Base-by-base conservation (phyloP, 2,113 vertebrate species). In the Irena cyanogastra region DNA sequence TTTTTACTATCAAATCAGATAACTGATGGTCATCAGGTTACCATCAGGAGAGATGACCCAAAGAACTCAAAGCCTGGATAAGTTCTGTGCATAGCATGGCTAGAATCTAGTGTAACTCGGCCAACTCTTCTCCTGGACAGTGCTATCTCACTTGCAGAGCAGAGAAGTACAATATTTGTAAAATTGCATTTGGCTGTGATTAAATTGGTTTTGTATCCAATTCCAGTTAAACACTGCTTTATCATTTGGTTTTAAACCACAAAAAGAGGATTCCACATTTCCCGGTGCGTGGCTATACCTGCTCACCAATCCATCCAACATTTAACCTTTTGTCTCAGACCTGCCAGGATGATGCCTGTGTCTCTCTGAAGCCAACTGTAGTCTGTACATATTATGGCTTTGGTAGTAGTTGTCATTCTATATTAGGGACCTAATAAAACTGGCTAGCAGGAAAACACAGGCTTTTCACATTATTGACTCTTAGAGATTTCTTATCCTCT, bases 281-380 rank as follows among this genome's bases (percentile, higher is more conserved):
- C 35, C 20, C 19, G 68, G 53, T 35, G 18, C 6, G 11, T n/a
- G 47, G 22, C 31, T 66, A 20, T 9, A 66, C 28, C 39, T 63
- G 24, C 19, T 76, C 23, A 28, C 7, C 11, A 63, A 16, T 24
- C 10, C 27, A 30, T 35, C 21, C 37, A 60, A 22, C 39, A 65
- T 45, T 89, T 31, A 66, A 6, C 2, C 4, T 79, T 69, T 53
- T 70, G 53, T 26, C 8, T 68, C 41, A 75, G 17, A 71, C 13
- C 9, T 59, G 6, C 39, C 26, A 75, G 24, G 14, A 9, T 64
- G 53, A 57, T 16, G 26, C 1, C n/a, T 49, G 9, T 19, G 19
- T 79, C 16, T 57, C 52, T 52, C 49, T 0, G 0, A 83, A 82
- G 50, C 23, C 2, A 12, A 5, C 5, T 49, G 13, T 30, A 23